These are phyloP conservation scores for Diceros bicornis DNA, from an alignment of 2,797 vertebrate genomes.

Conservation along the genomic window DNA sequence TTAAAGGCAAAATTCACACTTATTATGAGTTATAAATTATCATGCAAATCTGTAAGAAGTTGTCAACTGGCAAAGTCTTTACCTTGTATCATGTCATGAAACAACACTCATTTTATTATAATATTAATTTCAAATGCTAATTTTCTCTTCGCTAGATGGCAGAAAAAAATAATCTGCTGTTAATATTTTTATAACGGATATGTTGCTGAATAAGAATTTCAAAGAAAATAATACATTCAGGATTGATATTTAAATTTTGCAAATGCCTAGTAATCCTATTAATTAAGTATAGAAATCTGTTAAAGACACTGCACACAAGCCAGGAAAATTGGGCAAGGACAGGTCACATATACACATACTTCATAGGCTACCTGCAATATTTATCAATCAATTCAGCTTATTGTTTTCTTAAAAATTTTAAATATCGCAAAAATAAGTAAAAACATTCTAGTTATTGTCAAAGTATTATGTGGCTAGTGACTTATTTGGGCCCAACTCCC, in stretches of 20 bases:
- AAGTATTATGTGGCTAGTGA: not conserved
- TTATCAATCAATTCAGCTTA: conserved; percentile 49
- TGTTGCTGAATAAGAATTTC: conserved; percentile 65
- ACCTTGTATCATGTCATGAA: conserved; percentile 28
- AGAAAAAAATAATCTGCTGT: conserved; percentile 53
- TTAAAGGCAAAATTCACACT: conserved; percentile 69
- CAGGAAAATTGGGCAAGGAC: conserved; percentile 55
- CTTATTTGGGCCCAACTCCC: conserved; percentile 31
- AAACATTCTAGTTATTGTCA: not conserved
- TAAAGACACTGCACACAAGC: conserved; percentile 46
- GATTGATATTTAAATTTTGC: conserved; percentile 56
- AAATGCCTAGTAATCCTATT: conserved; percentile 39
- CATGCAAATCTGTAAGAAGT: conserved; percentile 62
- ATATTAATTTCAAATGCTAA: conserved; percentile 73
- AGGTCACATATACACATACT: not conserved
- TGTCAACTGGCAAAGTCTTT: conserved; percentile 50
- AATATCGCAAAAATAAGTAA: conserved; percentile 35
- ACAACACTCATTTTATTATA: conserved; percentile 32
- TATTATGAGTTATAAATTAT: conserved; percentile 68
- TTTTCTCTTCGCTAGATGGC: conserved; percentile 59
- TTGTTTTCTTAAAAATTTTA: conserved; percentile 13
- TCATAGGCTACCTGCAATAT: not conserved
- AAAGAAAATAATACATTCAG: conserved; percentile 27
- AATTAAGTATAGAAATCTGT: conserved; percentile 59
- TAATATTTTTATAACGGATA: conserved; percentile 61